Conservation (phyloP, 2,888 invertebrate species). For the Caenorhabditis drosophilae region DNA sequence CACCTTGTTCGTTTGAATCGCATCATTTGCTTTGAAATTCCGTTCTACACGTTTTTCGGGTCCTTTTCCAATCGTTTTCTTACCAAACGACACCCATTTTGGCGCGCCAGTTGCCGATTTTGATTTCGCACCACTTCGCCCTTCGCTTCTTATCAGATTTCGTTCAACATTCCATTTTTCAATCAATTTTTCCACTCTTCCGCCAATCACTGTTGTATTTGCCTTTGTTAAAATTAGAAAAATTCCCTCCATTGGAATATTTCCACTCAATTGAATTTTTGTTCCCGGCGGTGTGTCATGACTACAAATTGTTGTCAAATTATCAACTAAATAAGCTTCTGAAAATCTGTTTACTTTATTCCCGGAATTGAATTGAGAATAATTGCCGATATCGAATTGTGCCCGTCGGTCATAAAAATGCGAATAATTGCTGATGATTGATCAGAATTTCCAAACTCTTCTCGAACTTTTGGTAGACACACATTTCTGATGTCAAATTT, state of each 20-base stretch:
- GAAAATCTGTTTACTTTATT: too few relatives aligned
- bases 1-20: slow-evolving; percentile 22
- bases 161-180: slow-evolving; percentile 60
- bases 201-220: slow-evolving; percentile 55
- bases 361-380: slow-evolving; percentile 19
- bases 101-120: slow-evolving; percentile 37
- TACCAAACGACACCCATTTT: slow-evolving; percentile 52
- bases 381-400: slow-evolving; percentile 22
- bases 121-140: slow-evolving; percentile 13
- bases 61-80: slow-evolving; percentile 8
- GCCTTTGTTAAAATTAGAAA: slow-evolving; percentile 42
- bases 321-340: too few relatives aligned
- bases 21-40: slow-evolving; percentile 41
- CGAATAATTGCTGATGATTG: slow-evolving; percentile 24
- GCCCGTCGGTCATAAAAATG: slow-evolving; percentile 44
- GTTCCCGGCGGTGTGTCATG: slow-evolving; percentile 56
- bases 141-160: slow-evolving; percentile 24
- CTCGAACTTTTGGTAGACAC: slow-evolving; percentile 22
- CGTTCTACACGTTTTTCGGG: slow-evolving; percentile 18
- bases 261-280: slow-evolving; percentile 47
- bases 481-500: too few relatives aligned
- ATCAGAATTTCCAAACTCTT: slow-evolving; percentile 14
- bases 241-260: slow-evolving; percentile 42
- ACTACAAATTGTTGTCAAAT: too few relatives aligned
- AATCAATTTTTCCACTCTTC: slow-evolving; percentile 54